These are phyloP conservation scores for Liopterus haemorrhoidalis DNA, from an alignment of 2,888 invertebrate genomes.

Conservation along the genomic window DNA sequence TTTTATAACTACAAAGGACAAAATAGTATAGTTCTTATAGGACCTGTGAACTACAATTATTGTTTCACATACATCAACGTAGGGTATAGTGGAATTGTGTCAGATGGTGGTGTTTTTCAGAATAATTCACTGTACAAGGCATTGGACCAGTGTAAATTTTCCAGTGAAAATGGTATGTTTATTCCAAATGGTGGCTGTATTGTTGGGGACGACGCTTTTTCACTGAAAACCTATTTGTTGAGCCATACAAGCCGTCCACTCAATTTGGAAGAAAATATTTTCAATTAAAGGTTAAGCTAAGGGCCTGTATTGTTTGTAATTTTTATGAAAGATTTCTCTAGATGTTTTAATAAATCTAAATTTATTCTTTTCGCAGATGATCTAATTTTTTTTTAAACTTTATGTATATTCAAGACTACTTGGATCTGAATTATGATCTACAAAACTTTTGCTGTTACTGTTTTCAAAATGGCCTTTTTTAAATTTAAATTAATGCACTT, in stretches of 20 bases:
- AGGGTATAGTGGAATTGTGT: conserved; percentile 26
- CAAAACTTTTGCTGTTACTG: too few relatives aligned
- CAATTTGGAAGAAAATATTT: conserved; percentile 22
- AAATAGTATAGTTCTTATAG: conserved; percentile 30
- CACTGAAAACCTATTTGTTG: conserved; percentile 25
- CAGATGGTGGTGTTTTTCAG: conserved; percentile 28
- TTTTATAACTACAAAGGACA: conserved; percentile 31
- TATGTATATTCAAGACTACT: too few relatives aligned
- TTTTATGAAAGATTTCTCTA: too few relatives aligned
- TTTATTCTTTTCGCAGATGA: too few relatives aligned
- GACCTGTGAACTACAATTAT: conserved; percentile 27
- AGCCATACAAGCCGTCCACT: conserved; percentile 19
- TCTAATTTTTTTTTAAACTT: too few relatives aligned
- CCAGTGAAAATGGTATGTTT: too few relatives aligned
- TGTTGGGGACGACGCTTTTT: conserved; percentile 31
- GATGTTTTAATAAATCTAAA: too few relatives aligned
- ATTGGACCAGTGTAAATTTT: too few relatives aligned
- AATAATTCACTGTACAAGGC: conserved; percentile 15
- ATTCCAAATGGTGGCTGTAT: conserved; percentile 24
- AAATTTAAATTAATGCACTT: too few relatives aligned
- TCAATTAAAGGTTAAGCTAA: conserved; percentile 29
- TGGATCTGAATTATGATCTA: too few relatives aligned
- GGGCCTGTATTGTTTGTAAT: too few relatives aligned
- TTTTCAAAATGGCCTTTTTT: too few relatives aligned
- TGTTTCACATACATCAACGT: conserved; percentile 28